Base-by-base conservation (phyloP, 2,113 vertebrate genomes). In the Pterocles burchelli region DNA sequence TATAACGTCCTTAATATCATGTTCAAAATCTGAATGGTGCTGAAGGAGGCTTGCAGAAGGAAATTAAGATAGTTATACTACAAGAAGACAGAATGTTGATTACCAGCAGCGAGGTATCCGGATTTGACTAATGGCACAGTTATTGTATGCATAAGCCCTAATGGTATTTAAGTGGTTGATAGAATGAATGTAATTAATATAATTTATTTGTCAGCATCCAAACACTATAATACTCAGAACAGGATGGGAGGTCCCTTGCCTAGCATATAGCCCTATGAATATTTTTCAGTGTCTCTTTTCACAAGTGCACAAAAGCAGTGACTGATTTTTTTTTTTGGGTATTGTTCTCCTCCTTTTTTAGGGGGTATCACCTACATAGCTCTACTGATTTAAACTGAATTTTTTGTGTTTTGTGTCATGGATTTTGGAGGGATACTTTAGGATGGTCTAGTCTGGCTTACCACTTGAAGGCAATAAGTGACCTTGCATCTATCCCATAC, bases 161-260 rank as follows among this genome's bases (percentile, higher is more conserved):
- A 95, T 91, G 89, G 93, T 95, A 87, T 89, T 95, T 94, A 94
- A 97, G 93, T 96, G 91, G 85, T 79, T 95, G 89, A 71, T 96
- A 85, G 93, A 96, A 96, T 89, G 66, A 89, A 89, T 82, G 89
- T 78, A 96, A 96, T 97, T 97, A 95, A 91, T 83, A 58, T 95
- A 88, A 93, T 95, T 94, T 96, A 89, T 97, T 94, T 96, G 66
- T 88, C 93, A 93, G 83, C 74, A 89, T 91, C 93, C 77, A 95
- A 96, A 96, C 87, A 95, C 46, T 73, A 13, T 66, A 79, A 95
- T 51, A 93, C 36, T 83, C 3, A 2, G 29, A 97, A 94, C 9
- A 76, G 46, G 62, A 76, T 76, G 74, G 89, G 89, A 96, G 91
- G 78, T 95, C 71, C 62, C 72, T 89, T 85, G 77, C 62, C 33